Conservation (phyloP, 2,113 vertebrate genomes). For the Nymphicus hollandicus region DNA sequence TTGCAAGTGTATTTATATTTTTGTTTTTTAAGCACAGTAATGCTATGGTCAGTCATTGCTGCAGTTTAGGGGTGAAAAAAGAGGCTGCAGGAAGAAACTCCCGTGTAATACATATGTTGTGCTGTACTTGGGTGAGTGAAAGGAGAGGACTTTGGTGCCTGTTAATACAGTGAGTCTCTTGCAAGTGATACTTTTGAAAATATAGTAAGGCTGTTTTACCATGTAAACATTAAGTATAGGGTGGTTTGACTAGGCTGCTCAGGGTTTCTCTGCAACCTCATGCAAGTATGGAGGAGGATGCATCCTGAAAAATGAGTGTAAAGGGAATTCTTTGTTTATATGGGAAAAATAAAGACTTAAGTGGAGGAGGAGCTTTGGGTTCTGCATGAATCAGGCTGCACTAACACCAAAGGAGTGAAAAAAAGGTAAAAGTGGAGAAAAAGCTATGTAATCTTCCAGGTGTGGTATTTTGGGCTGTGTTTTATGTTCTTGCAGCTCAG, state of each 20-base stretch:
- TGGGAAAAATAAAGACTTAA: background rate
- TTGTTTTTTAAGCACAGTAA: background rate
- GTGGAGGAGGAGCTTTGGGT: background rate
- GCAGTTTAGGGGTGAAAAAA: background rate
- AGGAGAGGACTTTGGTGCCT: background rate
- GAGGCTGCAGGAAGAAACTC: background rate
- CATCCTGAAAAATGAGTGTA: background rate
- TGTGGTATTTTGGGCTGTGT: background rate
- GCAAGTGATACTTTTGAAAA: background rate
- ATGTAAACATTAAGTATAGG: background rate
- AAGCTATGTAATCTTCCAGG: background rate
- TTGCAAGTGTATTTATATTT: too few species aligned
- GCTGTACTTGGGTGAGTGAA: background rate
- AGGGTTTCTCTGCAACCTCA: background rate
- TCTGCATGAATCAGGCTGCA: background rate
- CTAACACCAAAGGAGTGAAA: background rate
- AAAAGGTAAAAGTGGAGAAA: background rate
- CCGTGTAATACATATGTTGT: background rate
- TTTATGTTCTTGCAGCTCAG: background rate
- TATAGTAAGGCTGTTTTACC: background rate
- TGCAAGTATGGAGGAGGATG: background rate
- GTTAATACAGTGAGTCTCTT: background rate
- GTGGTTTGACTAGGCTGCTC: constrained; percentile 17
- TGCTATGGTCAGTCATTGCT: fast-evolving
- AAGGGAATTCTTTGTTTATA: background rate